phyloP scores from a whole-genome alignment of 2,888 invertebrate genomes.

The Anoncus sp. region DNA sequence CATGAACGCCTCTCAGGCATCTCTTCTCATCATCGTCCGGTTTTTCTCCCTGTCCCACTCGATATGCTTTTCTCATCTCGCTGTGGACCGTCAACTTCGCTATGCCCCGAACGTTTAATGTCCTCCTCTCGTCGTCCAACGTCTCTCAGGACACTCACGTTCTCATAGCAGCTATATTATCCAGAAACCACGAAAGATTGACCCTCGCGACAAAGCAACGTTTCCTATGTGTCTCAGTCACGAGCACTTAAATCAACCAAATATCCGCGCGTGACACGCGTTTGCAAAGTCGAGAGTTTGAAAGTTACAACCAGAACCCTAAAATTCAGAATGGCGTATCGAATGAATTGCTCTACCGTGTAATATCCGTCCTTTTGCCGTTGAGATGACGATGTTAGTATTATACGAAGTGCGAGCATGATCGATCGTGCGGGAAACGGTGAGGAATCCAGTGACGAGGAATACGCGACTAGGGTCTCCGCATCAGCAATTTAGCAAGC shows the following conservation, averaged over 20 bases:
- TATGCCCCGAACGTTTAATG: conserved; percentile 67
- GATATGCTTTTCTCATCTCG: conserved; percentile 34
- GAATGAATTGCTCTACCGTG: neutral
- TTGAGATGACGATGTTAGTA: neutral
- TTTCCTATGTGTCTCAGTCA: conserved; percentile 14
- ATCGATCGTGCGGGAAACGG: conserved; percentile 31
- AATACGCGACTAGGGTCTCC: neutral
- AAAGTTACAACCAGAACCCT: too few species aligned
- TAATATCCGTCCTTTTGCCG: neutral
- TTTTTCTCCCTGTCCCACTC: conserved; percentile 39
- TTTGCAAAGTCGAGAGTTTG: neutral
- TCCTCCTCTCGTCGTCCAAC: conserved; percentile 38
- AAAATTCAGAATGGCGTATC: neutral
- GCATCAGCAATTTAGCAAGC: conserved; percentile 26
- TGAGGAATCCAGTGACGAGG: neutral
- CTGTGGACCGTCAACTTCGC: conserved; percentile 62
- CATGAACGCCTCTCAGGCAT: conserved; percentile 14
- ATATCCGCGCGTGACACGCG: neutral
- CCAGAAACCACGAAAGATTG: conserved; percentile 5
- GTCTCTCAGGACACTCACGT: conserved; percentile 5
- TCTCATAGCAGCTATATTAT: conserved; percentile 1
- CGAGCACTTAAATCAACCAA: conserved; percentile 24
- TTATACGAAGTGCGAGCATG: conserved; percentile 7
- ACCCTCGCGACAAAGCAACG: conserved; percentile 8
- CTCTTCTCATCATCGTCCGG: conserved; percentile 33